A percentile compares a stretch with the other conserved stretches of the same genome.
Evolutionary conservation across 2,797 vertebrate genomes (phyloP).

Genomic region (Propithecus deckenii): DNA sequence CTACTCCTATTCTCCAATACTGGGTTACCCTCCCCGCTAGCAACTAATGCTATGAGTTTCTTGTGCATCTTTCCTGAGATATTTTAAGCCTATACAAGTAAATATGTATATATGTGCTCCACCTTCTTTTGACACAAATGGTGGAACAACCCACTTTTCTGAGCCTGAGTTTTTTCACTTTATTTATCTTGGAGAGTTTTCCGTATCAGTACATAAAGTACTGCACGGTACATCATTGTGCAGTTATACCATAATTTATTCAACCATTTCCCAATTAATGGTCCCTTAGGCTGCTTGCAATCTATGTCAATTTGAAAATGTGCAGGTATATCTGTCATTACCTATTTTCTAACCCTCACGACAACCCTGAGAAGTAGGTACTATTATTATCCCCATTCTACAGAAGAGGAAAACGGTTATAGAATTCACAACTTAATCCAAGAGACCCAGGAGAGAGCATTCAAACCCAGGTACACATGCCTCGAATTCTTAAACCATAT

Average conservation of each 20-base stretch:
- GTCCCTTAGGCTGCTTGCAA: neutral
- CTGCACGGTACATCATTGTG: neutral
- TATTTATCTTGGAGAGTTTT: neutral
- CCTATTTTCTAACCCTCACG: neutral
- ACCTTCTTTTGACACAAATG: neutral
- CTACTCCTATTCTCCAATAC: neutral
- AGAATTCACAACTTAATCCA: neutral
- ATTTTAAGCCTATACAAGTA: neutral
- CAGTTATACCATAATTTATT: neutral
- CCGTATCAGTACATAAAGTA: neutral
- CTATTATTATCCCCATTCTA: neutral
- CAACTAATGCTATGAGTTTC: neutral
- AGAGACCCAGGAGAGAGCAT: neutral
- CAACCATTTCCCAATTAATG: neutral
- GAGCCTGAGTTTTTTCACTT: neutral
- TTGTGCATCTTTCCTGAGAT: neutral
- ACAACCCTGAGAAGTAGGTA: neutral
- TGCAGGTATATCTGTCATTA: neutral
- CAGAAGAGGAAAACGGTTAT: neutral
- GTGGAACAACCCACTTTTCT: neutral
- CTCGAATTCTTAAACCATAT: neutral
- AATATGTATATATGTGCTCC: neutral
- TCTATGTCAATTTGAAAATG: neutral
- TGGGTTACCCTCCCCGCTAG: neutral
- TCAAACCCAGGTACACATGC: neutral